These are phyloP conservation scores for Notiomystis cincta DNA, from an alignment of 2,113 vertebrate genomes.

Conservation along the genomic window DNA sequence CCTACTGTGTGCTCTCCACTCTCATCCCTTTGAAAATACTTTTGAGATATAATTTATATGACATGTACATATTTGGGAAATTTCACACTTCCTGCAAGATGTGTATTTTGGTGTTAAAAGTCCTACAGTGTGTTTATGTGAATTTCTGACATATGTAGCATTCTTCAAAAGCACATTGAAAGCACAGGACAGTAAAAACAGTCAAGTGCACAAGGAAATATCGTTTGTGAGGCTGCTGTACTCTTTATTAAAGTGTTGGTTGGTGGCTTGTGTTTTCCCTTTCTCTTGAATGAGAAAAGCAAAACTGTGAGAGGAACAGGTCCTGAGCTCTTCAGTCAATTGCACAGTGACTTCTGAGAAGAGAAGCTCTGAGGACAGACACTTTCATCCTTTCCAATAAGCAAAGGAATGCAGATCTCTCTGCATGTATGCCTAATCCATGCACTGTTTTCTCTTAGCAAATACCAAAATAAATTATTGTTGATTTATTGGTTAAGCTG, in stretches of 20 bases:
- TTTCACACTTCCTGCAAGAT: neutral
- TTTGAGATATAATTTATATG: neutral
- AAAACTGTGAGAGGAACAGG: neutral
- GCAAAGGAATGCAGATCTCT: neutral
- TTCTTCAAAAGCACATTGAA: neutral
- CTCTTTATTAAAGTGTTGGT: neutral
- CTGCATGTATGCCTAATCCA: neutral
- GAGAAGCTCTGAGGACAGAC: neutral
- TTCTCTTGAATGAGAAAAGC: neutral
- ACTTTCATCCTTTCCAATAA: neutral
- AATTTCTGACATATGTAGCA: neutral
- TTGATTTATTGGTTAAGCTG: neutral
- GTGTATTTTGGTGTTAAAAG: slow-evolving; percentile 4
- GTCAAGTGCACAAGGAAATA: neutral
- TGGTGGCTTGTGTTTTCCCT: neutral
- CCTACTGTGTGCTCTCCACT: neutral
- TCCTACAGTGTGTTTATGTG: slow-evolving; percentile 7
- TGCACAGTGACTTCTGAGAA: neutral
- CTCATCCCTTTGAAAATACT: neutral
- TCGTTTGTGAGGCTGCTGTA: neutral
- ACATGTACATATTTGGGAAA: neutral
- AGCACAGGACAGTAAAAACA: neutral
- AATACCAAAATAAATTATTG: neutral
- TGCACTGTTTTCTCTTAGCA: neutral
- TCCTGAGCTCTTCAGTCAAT: neutral